Conservation (phyloP, 37 sponge, comb jelly and placozoan genomes). For the Dysidea cf. avara region DNA sequence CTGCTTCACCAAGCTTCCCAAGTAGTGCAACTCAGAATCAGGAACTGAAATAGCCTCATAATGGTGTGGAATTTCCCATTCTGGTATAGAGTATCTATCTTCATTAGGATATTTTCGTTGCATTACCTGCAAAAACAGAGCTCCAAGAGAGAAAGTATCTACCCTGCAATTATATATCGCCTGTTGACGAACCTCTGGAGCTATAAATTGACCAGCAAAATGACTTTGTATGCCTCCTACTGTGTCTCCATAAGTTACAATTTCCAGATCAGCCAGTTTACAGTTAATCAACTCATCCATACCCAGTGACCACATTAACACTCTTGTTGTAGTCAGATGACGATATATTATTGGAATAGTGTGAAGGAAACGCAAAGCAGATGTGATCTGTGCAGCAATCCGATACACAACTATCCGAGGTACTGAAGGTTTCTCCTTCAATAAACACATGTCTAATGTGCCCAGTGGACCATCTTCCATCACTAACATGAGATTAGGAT, state of each 20-base stretch:
- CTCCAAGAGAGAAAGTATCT: slow-evolving; percentile 85
- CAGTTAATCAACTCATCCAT: slow-evolving; percentile 72
- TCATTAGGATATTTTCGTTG: slow-evolving; percentile 56
- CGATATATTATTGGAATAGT: slow-evolving; percentile 71
- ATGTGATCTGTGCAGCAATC: slow-evolving; percentile 80
- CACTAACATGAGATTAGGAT: slow-evolving; percentile 49
- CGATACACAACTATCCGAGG: slow-evolving; percentile 65
- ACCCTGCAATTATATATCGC: slow-evolving; percentile 75
- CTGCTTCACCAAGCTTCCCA: slow-evolving; percentile 67
- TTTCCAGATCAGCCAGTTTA: slow-evolving; percentile 86
- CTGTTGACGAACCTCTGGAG: slow-evolving; percentile 81
- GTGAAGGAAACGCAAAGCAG: slow-evolving; percentile 82
- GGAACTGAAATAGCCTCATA: slow-evolving; percentile 46
- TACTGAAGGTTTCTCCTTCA: slow-evolving; percentile 55
- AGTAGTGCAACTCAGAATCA: slow-evolving; percentile 49
- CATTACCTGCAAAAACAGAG: slow-evolving; percentile 85
- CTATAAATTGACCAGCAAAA: slow-evolving; percentile 88
- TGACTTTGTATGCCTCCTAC: slow-evolving; percentile 73
- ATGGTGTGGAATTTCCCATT: slow-evolving; percentile 63
- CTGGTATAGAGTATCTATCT: slow-evolving; percentile 17
- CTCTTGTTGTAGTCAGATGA: slow-evolving; percentile 82
- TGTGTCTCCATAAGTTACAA: slow-evolving; percentile 67
- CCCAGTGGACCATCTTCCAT: slow-evolving; percentile 79
- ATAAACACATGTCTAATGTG: slow-evolving; percentile 60
- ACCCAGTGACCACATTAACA: slow-evolving; percentile 86